Evolutionary conservation across 2,888 invertebrate genomes (phyloP).

Genomic region (Proisotoma minuta): DNA sequence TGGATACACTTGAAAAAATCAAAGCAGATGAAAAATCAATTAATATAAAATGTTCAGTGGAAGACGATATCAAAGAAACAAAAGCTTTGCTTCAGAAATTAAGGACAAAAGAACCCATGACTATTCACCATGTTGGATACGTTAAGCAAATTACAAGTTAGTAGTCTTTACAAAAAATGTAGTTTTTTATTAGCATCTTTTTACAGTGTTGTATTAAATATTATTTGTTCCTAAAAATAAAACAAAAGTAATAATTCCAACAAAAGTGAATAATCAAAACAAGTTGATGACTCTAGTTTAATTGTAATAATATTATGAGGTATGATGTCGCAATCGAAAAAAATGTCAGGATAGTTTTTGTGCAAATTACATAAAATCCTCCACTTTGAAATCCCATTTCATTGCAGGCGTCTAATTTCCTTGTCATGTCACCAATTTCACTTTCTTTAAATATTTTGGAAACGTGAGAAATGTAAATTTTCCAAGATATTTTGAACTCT

Average conservation of each 20-base stretch:
- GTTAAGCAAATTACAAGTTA: neutral
- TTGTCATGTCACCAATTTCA: neutral
- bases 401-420: neutral
- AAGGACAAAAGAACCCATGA: neutral
- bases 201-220: too few relatives aligned
- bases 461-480: too few relatives aligned
- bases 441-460: neutral
- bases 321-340: neutral
- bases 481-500: neutral
- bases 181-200: too few relatives aligned
- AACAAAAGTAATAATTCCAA: too few relatives aligned
- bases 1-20: slow-evolving; percentile 67
- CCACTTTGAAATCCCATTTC: neutral
- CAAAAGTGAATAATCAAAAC: too few relatives aligned
- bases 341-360: neutral
- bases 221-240: too few relatives aligned
- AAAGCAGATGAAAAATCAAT: slow-evolving; percentile 62
- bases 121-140: neutral
- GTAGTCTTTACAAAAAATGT: too few relatives aligned
- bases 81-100: slow-evolving; percentile 15
- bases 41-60: slow-evolving; percentile 33
- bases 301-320: neutral
- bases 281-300: too few relatives aligned
- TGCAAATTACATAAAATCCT: neutral
- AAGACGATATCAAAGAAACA: slow-evolving; percentile 36